Percentiles rank a stretch among this genome's conserved stretches.
These are phyloP conservation scores for Spodoptera exigua DNA, from an alignment of 2,888 invertebrate genomes.

Conservation along the genomic window DNA sequence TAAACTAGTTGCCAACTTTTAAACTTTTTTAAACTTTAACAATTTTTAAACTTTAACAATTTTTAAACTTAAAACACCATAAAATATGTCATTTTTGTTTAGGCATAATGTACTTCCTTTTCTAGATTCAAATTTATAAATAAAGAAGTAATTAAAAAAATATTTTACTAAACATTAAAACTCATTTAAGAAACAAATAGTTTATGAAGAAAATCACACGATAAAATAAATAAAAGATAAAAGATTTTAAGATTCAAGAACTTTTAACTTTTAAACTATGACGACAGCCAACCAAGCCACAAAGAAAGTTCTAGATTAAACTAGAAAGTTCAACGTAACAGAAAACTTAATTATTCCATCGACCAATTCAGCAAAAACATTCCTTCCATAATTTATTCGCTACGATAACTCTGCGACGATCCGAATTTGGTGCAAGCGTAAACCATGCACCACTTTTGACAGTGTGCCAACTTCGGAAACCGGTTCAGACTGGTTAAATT, in stretches of 20 bases:
- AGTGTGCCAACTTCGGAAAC: conserved; percentile 69
- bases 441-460: conserved; percentile 69
- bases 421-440: conserved; percentile 57
- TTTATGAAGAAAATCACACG: not conserved
- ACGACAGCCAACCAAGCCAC: conserved; percentile 11
- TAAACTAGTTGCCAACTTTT: conserved; percentile 40
- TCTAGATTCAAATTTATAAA: no score
- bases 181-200: no score
- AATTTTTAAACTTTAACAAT: no score
- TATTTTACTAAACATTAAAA: no score
- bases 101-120: no score
- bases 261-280: conserved; percentile 21
- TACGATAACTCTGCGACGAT: conserved; percentile 53
- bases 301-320: conserved; percentile 30
- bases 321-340: conserved; percentile 27
- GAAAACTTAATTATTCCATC: conserved; percentile 45
- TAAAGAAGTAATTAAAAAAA: no score
- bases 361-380: conserved; percentile 54
- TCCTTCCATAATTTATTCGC: conserved; percentile 51
- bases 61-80: no score
- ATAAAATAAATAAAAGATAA: conserved; percentile 19
- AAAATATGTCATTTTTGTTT: no score
- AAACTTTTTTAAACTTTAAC: conserved; percentile 35
- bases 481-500: conserved; percentile 72
- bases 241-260: conserved; percentile 8